Evolutionary conservation across 2,888 invertebrate species (phyloP).

Genomic region (Lobophora halterata): DNA sequence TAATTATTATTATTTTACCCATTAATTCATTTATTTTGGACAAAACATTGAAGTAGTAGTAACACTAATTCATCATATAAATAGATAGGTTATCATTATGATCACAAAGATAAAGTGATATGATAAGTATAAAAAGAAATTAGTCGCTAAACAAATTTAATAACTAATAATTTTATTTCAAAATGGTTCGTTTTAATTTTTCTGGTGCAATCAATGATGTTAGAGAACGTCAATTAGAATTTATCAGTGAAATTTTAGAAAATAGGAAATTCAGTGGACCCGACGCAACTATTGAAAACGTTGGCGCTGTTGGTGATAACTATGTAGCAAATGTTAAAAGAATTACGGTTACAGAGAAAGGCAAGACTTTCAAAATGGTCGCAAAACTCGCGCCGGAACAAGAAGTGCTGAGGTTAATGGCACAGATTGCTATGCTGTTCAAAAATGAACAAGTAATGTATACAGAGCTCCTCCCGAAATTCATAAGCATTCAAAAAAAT

Average conservation of each 20-base stretch:
- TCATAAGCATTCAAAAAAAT: slow-evolving; percentile 40
- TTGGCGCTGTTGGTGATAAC: slow-evolving; percentile 41
- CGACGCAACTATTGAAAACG: slow-evolving; percentile 35
- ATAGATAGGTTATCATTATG: too few species aligned
- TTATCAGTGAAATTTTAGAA: slow-evolving; percentile 39
- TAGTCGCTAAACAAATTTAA: background rate
- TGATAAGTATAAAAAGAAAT: background rate
- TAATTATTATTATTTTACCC: too few species aligned
- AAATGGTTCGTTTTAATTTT: slow-evolving; percentile 35
- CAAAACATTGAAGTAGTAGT: too few species aligned
- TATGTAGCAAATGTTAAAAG: slow-evolving; percentile 33
- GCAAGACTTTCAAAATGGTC: slow-evolving; percentile 41
- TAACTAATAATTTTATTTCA: slow-evolving; percentile 1
- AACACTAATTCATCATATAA: too few species aligned
- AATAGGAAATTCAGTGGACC: slow-evolving; percentile 38
- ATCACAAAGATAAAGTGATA: too few species aligned
- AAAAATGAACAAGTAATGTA: slow-evolving; percentile 47
- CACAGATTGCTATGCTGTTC: slow-evolving; percentile 32
- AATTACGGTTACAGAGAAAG: slow-evolving; percentile 30
- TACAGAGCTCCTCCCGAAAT: slow-evolving; percentile 34
- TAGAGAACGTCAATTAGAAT: slow-evolving; percentile 38
- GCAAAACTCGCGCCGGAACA: slow-evolving; percentile 47
- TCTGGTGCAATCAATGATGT: slow-evolving; percentile 39
- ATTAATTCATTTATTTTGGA: too few species aligned
- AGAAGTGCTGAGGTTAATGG: slow-evolving; percentile 28